Evolutionary conservation across 1,140 invertebrate genomes (phyloP).

Genomic region (Oryzaephilus surinamensis): DNA sequence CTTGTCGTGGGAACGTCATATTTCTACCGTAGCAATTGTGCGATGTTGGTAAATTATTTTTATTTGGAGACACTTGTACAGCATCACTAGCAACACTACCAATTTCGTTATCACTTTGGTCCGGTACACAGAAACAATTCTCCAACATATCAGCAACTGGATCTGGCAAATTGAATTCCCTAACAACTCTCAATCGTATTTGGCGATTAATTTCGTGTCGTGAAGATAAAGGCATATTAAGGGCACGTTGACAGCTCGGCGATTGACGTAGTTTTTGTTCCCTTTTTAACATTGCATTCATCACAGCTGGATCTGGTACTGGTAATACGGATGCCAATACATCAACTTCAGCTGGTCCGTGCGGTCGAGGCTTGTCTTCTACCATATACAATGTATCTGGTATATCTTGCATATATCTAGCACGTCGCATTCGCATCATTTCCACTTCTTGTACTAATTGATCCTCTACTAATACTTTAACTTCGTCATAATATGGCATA

Average conservation of each 20-base stretch:
- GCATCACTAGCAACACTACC: conserved; percentile 9
- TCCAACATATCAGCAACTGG: conserved; percentile 77
- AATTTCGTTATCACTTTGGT: conserved; percentile 24
- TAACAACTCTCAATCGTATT: conserved; percentile 76
- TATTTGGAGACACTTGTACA: conserved; percentile 22
- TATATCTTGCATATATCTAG: conserved; percentile 63
- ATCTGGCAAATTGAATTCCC: conserved; percentile 91
- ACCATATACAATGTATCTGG: conserved; percentile 94
- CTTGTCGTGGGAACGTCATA: conserved; percentile 51
- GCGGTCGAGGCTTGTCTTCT: conserved; percentile 45
- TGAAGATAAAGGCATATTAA: conserved; percentile 62
- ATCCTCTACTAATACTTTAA: conserved; percentile 80
- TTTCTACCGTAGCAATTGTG: conserved; percentile 36
- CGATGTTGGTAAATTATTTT: conserved; percentile 8
- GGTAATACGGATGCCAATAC: conserved; percentile 48
- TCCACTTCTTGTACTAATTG: conserved; percentile 71
- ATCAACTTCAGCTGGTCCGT: conserved; percentile 52
- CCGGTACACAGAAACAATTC: conserved; percentile 31
- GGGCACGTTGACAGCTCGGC: conserved; percentile 67
- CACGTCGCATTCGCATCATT: conserved; percentile 57
- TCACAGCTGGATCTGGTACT: conserved; percentile 61
- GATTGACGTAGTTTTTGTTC: conserved; percentile 73
- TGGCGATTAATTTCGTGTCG: conserved; percentile 64
- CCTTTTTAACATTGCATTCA: conserved; percentile 74
- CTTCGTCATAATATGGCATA: conserved; percentile 89